Conservation (phyloP, 2,888 invertebrate genomes). For the Acanthoscelides obtectus region DNA sequence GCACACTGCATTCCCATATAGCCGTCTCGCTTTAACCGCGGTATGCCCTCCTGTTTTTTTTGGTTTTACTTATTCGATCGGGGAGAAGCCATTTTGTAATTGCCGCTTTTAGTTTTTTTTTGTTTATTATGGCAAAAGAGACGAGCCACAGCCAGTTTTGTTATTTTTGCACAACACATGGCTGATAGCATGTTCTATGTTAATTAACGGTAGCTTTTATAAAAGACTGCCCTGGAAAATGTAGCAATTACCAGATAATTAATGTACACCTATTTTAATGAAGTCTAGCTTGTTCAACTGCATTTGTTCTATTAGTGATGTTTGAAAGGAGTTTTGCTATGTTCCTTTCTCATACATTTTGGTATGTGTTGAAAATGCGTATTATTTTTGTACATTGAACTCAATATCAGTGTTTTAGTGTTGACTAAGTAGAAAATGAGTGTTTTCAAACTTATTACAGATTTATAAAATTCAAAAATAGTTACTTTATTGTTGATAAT, state of each 20-base stretch:
- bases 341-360: not conserved
- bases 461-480: no score
- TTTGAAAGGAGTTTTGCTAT: not conserved
- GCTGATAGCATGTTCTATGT: not conserved
- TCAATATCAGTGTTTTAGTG: not conserved
- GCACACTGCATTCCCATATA: conserved; percentile 11
- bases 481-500: no score
- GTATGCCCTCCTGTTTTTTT: conserved; percentile 9
- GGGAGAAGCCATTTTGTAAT: conserved; percentile 44
- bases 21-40: conserved; percentile 22
- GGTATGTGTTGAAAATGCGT: not conserved
- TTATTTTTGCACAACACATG: not conserved
- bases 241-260: not conserved
- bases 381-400: not conserved
- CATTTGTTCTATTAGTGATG: not conserved
- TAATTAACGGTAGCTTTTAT: not conserved
- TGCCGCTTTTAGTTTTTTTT: conserved; percentile 25
- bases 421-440: not conserved
- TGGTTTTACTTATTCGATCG: conserved; percentile 19
- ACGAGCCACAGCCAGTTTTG: conserved; percentile 1
- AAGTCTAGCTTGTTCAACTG: not conserved
- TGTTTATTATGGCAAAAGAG: conserved; percentile 15
- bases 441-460: no score
- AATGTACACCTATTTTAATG: not conserved
- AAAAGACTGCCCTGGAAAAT: not conserved